Conservation (phyloP, 23 tunicate genomes). For the Trididemnum nubilum region DNA sequence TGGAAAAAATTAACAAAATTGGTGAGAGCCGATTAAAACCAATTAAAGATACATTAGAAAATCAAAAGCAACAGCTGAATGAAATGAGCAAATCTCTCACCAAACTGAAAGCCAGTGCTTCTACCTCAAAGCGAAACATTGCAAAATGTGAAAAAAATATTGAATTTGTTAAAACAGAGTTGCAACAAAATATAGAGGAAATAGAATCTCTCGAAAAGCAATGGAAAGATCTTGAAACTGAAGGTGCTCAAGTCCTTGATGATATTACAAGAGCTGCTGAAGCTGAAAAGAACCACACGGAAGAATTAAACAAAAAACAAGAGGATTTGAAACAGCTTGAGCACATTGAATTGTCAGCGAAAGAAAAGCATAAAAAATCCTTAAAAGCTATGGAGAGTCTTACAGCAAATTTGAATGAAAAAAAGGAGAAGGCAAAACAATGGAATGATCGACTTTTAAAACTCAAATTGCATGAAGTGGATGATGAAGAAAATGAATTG, state of each 20-base stretch:
- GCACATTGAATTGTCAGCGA: not conserved
- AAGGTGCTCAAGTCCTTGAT: conserved; percentile 41
- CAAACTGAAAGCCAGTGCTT: conserved; percentile 55
- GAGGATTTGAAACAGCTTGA: conserved; percentile 42
- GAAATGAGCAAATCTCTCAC: conserved; percentile 52
- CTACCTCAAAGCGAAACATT: conserved; percentile 55
- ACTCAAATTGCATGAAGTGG: conserved; percentile 66
- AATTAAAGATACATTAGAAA: conserved; percentile 41
- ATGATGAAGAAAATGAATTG: conserved; percentile 52
- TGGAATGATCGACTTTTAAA: conserved; percentile 29
- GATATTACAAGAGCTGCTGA: conserved; percentile 29
- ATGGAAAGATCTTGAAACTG: conserved; percentile 57
- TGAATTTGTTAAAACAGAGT: conserved; percentile 40
- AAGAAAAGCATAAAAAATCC: conserved; percentile 31
- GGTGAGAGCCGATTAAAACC: conserved; percentile 60
- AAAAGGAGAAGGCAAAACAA: conserved; percentile 28
- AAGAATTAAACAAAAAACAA: conserved; percentile 40
- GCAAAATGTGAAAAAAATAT: conserved; percentile 48
- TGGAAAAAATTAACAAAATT: conserved; percentile 47
- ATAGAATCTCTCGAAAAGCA: conserved; percentile 64
- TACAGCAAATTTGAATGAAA: conserved; percentile 2
- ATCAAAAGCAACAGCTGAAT: conserved; percentile 29
- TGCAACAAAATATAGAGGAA: conserved; percentile 42
- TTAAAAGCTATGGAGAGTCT: conserved; percentile 8
- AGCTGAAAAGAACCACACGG: conserved; percentile 18